Evolutionary conservation across 2,797 vertebrate genomes (phyloP).

Genomic region (Lerista edwardsae): DNA sequence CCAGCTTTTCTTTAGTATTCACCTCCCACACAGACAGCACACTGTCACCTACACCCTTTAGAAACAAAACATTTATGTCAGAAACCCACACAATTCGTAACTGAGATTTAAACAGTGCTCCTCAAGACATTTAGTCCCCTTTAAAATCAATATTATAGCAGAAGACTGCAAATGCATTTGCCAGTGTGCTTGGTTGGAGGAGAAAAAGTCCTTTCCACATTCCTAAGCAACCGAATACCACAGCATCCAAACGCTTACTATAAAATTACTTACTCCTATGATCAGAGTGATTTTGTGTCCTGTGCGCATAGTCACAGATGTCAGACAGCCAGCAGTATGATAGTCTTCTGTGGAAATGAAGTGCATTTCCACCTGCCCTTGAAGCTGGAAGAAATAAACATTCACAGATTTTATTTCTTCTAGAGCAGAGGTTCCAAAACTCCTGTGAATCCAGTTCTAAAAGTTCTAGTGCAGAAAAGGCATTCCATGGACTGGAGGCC

Average conservation of each 20-base stretch:
- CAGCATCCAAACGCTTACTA: neutral
- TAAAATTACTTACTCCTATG: conserved; percentile 83
- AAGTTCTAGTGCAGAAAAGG: too few species aligned
- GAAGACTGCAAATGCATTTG: neutral
- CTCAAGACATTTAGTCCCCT: neutral
- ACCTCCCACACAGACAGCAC: conserved; percentile 86
- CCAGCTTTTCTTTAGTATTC: conserved; percentile 72
- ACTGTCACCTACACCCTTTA: conserved; percentile 83
- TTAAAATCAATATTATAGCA: neutral
- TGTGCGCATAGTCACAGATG: conserved; percentile 79
- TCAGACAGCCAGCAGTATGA: conserved; percentile 82
- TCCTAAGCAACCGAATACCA: neutral
- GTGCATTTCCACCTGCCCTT: conserved; percentile 84
- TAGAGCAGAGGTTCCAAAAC: too few species aligned
- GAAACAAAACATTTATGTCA: neutral
- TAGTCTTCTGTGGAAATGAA: conserved; percentile 84
- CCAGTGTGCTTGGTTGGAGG: neutral
- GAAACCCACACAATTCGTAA: conserved; percentile 1
- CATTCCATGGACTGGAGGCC: too few species aligned
- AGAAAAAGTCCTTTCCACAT: neutral
- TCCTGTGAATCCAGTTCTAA: too few species aligned
- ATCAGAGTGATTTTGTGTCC: conserved; percentile 80
- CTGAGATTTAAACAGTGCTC: neutral
- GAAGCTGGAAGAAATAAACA: conserved; percentile 77
- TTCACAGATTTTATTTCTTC: neutral